Percentiles rank a stretch among this genome's conserved stretches.
These are phyloP conservation scores for Melanotaenia boesemani DNA, from an alignment of 2,797 vertebrate species.

Conservation along the genomic window DNA sequence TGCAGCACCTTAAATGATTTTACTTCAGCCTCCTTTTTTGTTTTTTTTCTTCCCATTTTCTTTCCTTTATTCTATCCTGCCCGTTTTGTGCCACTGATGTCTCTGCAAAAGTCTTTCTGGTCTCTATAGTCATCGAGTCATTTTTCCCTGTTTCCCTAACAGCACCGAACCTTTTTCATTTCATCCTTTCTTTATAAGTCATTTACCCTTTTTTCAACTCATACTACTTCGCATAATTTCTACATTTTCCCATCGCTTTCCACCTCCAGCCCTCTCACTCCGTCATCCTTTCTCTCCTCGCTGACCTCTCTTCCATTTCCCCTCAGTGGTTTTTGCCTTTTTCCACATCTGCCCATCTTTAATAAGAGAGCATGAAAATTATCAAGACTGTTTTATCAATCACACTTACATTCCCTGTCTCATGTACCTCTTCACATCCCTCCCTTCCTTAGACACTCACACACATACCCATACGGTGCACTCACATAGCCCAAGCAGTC, in stretches of 20 bases:
- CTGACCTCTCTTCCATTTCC: constrained; percentile 48
- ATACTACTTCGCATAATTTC: constrained; percentile 5
- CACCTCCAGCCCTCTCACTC: constrained; percentile 32
- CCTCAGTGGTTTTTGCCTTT: constrained; percentile 43
- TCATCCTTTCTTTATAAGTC: constrained; percentile 1
- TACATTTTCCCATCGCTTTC: constrained; percentile 26
- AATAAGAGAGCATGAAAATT: constrained; percentile 62
- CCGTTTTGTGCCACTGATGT: constrained; percentile 1
- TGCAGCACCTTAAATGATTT: constrained; percentile 4
- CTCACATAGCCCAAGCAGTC: constrained; percentile 57
- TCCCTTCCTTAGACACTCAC: constrained; percentile 12
- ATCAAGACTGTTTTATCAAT: constrained; percentile 66
- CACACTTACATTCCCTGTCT: constrained; percentile 19
- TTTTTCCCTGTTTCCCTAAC: not conserved
- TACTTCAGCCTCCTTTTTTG: not conserved
- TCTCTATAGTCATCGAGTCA: constrained; percentile 2
- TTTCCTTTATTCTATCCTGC: not conserved
- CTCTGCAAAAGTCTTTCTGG: constrained; percentile 10
- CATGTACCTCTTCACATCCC: not conserved
- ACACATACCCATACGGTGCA: constrained; percentile 35
- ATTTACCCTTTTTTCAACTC: constrained; percentile 25
- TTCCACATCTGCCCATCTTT: constrained; percentile 69
- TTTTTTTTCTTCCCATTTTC: not conserved
- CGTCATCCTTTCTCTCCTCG: constrained; percentile 35
- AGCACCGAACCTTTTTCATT: constrained; percentile 3